Percentiles rank a stretch among this genome's conserved stretches.
phyloP scores from a whole-genome alignment of 1,140 invertebrate species.

The Colletes latitarsis region DNA sequence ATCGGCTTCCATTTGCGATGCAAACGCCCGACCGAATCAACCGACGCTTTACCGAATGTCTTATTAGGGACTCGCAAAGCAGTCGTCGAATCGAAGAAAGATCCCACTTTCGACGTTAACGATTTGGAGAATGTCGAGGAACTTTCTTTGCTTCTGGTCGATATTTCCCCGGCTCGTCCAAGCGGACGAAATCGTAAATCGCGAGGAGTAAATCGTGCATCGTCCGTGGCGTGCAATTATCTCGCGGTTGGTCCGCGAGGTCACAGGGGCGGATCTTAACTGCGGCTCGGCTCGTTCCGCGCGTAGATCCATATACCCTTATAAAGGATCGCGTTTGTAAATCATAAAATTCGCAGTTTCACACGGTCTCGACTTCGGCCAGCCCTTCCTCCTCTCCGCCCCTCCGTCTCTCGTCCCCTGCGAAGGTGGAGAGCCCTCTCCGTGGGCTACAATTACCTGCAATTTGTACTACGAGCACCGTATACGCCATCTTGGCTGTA shows the following conservation, averaged over 20 bases:
- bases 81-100: neutral
- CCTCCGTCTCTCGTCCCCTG: neutral
- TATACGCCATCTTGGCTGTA: constrained; percentile 65
- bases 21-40: neutral
- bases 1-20: constrained; percentile 8
- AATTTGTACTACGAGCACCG: constrained; percentile 74
- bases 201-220: constrained; percentile 39
- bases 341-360: constrained; percentile 76
- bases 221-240: constrained; percentile 46
- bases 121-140: too few relatives aligned
- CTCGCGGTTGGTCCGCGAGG: constrained; percentile 49
- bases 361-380: constrained; percentile 65
- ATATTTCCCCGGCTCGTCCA: neutral
- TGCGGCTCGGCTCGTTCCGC: constrained; percentile 22
- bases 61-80: neutral
- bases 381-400: constrained; percentile 8
- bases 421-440: constrained; percentile 37
- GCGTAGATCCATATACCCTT: constrained; percentile 51
- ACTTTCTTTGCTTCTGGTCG: neutral
- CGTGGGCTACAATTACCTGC: constrained; percentile 71
- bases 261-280: constrained; percentile 40
- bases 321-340: constrained; percentile 68
- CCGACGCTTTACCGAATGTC: neutral
- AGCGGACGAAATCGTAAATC: constrained; percentile 38
- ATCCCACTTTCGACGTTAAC: too few relatives aligned